These are phyloP conservation scores for Pseudomugil tenellus DNA, from an alignment of 2,797 vertebrate species.

Conservation along the genomic window DNA sequence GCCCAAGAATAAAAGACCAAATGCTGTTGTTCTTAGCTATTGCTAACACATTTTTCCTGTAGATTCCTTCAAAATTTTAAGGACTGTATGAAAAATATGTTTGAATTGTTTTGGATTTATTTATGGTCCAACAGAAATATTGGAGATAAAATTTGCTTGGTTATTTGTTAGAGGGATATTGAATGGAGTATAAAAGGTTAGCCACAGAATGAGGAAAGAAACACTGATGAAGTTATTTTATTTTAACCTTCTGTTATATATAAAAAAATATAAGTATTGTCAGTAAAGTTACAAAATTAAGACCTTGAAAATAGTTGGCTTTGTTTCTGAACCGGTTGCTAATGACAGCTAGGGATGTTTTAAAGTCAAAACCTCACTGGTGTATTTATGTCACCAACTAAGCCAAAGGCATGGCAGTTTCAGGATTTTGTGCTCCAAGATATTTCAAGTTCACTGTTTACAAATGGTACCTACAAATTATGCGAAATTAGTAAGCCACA, in stretches of 20 bases:
- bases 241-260: background rate
- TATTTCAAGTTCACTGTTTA: conserved; percentile 9
- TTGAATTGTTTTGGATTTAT: too few species aligned
- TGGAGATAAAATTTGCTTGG: too few species aligned
- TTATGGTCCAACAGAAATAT: too few species aligned
- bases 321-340: conserved; percentile 23
- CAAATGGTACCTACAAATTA: conserved; percentile 19
- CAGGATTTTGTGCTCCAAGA: background rate
- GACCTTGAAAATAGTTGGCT: conserved; percentile 15
- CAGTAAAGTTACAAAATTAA: conserved; percentile 14
- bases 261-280: conserved; percentile 6
- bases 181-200: too few species aligned
- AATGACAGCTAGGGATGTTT: conserved; percentile 13
- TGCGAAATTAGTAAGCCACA: background rate
- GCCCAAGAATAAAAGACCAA: too few species aligned
- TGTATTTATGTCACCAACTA: conserved; percentile 20
- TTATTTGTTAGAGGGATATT: too few species aligned
- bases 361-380: conserved; percentile 8
- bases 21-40: too few species aligned
- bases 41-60: too few species aligned
- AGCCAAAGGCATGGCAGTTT: conserved; percentile 8
- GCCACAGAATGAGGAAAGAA: too few species aligned
- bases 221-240: background rate
- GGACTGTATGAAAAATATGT: too few species aligned
- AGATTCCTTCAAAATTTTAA: too few species aligned